Conservation (phyloP, 2,888 invertebrate genomes). For the Chymomyza amoena region DNA sequence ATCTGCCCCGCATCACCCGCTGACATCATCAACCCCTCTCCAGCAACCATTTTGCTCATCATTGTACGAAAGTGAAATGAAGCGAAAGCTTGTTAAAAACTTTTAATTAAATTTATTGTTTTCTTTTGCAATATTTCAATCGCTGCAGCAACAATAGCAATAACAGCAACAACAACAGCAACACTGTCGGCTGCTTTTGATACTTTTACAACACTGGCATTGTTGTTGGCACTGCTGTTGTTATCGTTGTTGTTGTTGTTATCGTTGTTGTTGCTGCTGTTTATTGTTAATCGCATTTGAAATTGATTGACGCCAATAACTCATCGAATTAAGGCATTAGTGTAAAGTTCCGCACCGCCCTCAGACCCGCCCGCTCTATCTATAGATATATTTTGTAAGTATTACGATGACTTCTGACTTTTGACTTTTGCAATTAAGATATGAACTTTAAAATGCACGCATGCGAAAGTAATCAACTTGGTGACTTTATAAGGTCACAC, state of each 20-base stretch:
- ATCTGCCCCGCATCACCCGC: neutral
- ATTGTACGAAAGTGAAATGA: slow-evolving; percentile 62
- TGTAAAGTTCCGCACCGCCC: neutral
- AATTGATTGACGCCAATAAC: neutral
- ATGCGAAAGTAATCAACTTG: neutral
- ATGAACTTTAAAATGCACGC: neutral
- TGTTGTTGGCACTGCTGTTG: slow-evolving; percentile 4
- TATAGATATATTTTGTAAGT: neutral
- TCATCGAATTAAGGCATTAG: neutral
- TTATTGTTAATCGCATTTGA: slow-evolving; percentile 1
- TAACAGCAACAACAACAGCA: too few relatives aligned
- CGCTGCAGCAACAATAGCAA: neutral
- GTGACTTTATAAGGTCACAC: neutral
- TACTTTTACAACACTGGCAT: neutral
- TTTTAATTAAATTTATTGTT: slow-evolving; percentile 73
- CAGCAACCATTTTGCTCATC: slow-evolving; percentile 28
- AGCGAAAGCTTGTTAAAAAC: slow-evolving; percentile 64
- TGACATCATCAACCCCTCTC: neutral
- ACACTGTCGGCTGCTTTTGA: slow-evolving; percentile 4
- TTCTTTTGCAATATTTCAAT: slow-evolving; percentile 38
- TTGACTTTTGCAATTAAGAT: neutral
- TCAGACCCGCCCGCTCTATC: neutral
- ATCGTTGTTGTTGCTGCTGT: neutral
- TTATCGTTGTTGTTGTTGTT: slow-evolving; percentile 5
- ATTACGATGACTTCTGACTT: neutral